These are phyloP conservation scores for Catalaphyllia jardinei DNA, from an alignment of 64 coral and sea anemone species.

Conservation along the genomic window DNA sequence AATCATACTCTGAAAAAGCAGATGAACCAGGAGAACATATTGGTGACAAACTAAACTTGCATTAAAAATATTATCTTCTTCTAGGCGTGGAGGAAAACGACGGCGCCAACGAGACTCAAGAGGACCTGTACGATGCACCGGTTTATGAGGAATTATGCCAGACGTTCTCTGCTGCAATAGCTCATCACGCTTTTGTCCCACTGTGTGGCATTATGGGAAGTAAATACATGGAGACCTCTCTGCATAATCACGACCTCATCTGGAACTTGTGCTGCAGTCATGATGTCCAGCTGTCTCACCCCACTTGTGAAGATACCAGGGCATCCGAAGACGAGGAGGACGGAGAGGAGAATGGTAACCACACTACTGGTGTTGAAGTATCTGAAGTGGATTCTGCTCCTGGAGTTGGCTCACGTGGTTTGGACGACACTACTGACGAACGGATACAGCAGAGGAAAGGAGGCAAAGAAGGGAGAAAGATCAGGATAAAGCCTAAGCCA, in stretches of 20 bases:
- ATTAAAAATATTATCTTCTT: not conserved
- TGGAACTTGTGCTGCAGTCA: conserved; percentile 91
- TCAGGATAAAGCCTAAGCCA: conserved; percentile 5
- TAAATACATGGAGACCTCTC: conserved; percentile 75
- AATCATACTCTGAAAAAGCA: too few species aligned
- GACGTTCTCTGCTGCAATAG: conserved; percentile 87
- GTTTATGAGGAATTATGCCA: conserved; percentile 79
- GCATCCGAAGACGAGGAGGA: conserved; percentile 22
- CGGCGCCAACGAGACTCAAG: conserved; percentile 33
- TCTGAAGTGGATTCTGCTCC: not conserved
- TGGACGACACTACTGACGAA: not conserved
- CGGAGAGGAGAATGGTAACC: conserved; percentile 24
- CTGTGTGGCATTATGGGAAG: conserved; percentile 91
- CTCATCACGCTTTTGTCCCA: conserved; percentile 82
- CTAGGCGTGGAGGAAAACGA: not conserved
- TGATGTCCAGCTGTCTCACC: conserved; percentile 71
- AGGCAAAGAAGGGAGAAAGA: not conserved
- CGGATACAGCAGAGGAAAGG: not conserved
- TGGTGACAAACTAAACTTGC: not conserved
- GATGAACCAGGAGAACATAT: too few species aligned
- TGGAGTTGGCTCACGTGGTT: not conserved
- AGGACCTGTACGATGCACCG: conserved; percentile 64
- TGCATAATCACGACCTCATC: conserved; percentile 91
- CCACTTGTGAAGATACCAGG: conserved; percentile 36
- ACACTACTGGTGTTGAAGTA: not conserved